A percentile compares a stretch with the other conserved stretches of the same genome.
Conservation (phyloP, 1,140 invertebrate species). For the Pachypeltis micranthus region DNA sequence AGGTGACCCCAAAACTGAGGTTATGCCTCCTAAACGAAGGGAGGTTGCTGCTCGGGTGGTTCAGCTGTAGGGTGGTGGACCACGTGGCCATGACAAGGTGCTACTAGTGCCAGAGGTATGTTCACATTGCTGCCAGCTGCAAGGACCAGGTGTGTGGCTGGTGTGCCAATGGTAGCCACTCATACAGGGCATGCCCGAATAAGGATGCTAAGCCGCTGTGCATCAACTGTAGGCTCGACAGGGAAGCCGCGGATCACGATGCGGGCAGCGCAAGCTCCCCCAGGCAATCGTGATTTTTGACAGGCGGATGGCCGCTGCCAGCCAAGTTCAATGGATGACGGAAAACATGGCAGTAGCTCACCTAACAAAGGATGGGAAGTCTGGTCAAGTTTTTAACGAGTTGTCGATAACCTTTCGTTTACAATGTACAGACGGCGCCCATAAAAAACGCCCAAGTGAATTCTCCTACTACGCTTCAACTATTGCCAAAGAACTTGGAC, state of each 20-base stretch:
- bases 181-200: not conserved
- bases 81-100: not conserved
- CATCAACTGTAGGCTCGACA: not conserved
- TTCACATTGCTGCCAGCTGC: not conserved
- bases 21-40: not conserved
- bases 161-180: not conserved
- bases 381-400: too few species aligned
- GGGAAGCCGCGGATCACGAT: not conserved
- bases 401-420: too few species aligned
- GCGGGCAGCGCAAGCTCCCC: not conserved
- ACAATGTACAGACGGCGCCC: too few species aligned
- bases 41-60: not conserved
- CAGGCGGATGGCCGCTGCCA: not conserved
- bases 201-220: not conserved
- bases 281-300: not conserved
- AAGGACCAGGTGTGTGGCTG: not conserved
- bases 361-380: not conserved
- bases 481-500: too few species aligned
- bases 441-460: too few species aligned
- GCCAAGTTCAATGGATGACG: not conserved
- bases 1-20: not conserved
- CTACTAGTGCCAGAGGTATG: not conserved
- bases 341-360: not conserved
- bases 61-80: not conserved
- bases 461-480: too few species aligned